Evolutionary conservation across 2,113 vertebrate genomes (phyloP), one percentile per base, ranked within the genome.

Genomic region (Lasiurus cinereus): DNA sequence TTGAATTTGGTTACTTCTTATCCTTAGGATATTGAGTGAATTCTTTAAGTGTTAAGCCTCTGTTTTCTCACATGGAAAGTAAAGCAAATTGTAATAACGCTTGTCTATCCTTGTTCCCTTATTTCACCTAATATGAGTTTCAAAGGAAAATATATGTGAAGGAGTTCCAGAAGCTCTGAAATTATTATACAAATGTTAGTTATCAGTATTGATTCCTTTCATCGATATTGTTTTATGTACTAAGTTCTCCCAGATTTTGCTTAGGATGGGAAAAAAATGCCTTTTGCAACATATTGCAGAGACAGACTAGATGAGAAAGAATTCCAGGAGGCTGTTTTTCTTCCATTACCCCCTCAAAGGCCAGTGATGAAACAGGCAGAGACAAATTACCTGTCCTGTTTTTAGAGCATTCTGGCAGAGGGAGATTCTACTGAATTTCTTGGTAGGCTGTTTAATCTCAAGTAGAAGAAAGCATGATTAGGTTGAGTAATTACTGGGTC

Each of bases 141-240:
- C 70, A 64, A 21, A n/a, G 46, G 29, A 62, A 90, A 90, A 83
- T 62, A 59, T 7, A 84, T 18, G 9, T 77, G 67, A 72, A 83
- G 6, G 36, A 6, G 6, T 24, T 62, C 67, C 48, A 29, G 43
- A 92, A 70, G 31, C 43, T 92, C 33, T 69, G 21, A 70, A 96
- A 66, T 43, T 14, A 10, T 88, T 64, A 33, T 27, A 62, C 69
- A 94, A 90, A 92, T 94, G 24, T 86, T 66, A 80, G 22, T 69
- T 93, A 90, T 90, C 74, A 69, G 19, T 72, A 46, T 27, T 83
- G 36, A 90, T 43, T 79, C 29, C 39, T 83, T 96, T 95, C 85
- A 90, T 56, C 8, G 9, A 39, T 21, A 36, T 21, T 80, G 52
- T 84, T 87, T 93, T 83, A 89, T 69, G 36, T 62, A 46, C 54